phyloP scores from a whole-genome alignment of 2,888 invertebrate genomes.

The Galeopsomyia nigrocyanea region DNA sequence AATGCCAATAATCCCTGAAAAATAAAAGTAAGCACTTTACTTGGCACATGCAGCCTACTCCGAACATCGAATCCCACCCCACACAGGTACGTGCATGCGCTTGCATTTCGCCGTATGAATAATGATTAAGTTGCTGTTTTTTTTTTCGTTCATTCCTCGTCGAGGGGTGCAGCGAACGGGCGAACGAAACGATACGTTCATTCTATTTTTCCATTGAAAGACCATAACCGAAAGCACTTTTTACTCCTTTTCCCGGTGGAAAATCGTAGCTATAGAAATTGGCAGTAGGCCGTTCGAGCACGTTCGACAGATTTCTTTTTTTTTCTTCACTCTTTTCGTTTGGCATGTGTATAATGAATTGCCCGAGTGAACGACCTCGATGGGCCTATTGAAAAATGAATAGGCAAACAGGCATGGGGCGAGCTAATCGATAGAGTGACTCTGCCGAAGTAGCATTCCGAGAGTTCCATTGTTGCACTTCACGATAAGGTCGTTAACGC shows the following conservation, averaged over 20 bases:
- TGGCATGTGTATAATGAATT: conserved; percentile 15
- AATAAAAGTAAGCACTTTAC: neutral
- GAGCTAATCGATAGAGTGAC: conserved; percentile 44
- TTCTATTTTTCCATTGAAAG: too few relatives aligned
- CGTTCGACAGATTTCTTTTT: conserved; percentile 17
- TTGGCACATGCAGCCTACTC: too few relatives aligned
- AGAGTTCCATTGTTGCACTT: conserved; percentile 47
- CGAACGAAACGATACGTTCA: too few relatives aligned
- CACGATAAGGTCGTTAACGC: conserved; percentile 49
- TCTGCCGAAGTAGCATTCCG: conserved; percentile 48
- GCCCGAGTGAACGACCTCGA: conserved; percentile 13
- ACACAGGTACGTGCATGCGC: neutral
- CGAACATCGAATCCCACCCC: neutral
- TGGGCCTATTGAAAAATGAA: conserved; percentile 43
- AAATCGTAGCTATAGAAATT: conserved; percentile 18
- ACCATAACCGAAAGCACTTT: conserved; percentile 5
- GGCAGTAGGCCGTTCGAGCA: neutral
- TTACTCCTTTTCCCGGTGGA: conserved; percentile 5
- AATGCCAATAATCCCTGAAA: neutral
- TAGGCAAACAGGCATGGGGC: neutral
- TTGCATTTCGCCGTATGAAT: conserved; percentile 1
- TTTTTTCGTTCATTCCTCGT: neutral
- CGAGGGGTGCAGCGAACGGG: neutral
- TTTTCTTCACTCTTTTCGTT: too few relatives aligned
- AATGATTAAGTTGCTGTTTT: conserved; percentile 17